These are phyloP conservation scores for Saccopteryx leptura DNA, from an alignment of 2,113 vertebrate genomes.

Conservation along the genomic window DNA sequence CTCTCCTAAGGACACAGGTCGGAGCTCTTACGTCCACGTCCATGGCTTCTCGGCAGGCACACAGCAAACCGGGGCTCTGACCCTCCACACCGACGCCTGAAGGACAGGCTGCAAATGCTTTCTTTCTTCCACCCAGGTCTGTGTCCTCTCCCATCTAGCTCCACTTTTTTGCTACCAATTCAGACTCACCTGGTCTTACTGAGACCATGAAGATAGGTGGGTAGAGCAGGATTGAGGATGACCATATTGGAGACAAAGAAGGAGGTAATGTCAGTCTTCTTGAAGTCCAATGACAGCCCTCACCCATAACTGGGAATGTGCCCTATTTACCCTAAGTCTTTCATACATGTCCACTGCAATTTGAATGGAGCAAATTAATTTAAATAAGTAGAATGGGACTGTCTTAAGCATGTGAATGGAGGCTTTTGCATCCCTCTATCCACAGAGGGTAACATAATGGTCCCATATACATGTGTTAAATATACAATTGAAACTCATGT, in stretches of 20 bases:
- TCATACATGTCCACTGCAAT: background rate
- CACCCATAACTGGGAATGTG: background rate
- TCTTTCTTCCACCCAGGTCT: background rate
- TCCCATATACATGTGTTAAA: background rate
- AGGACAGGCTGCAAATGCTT: background rate
- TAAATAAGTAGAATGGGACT: background rate
- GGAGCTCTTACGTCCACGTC: background rate
- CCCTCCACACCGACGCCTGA: background rate
- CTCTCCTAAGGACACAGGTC: background rate
- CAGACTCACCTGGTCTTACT: conserved; percentile 65
- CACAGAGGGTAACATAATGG: background rate
- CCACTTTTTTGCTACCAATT: background rate
- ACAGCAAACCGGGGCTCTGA: background rate
- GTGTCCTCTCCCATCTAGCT: background rate
- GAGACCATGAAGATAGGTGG: background rate
- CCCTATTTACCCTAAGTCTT: background rate
- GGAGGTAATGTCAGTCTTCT: conserved; percentile 38
- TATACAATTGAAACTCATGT: conserved; percentile 15
- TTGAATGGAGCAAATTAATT: conserved; percentile 17
- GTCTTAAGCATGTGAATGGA: background rate
- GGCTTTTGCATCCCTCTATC: background rate
- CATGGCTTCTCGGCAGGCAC: background rate
- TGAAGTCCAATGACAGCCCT: background rate
- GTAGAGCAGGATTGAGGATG: conserved; percentile 30
- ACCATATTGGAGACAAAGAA: conserved; percentile 68